A percentile compares a stretch with the other conserved stretches of the same genome.
phyloP scores from a whole-genome alignment of 2,888 invertebrate species.

The Cactoblastis cactorum region DNA sequence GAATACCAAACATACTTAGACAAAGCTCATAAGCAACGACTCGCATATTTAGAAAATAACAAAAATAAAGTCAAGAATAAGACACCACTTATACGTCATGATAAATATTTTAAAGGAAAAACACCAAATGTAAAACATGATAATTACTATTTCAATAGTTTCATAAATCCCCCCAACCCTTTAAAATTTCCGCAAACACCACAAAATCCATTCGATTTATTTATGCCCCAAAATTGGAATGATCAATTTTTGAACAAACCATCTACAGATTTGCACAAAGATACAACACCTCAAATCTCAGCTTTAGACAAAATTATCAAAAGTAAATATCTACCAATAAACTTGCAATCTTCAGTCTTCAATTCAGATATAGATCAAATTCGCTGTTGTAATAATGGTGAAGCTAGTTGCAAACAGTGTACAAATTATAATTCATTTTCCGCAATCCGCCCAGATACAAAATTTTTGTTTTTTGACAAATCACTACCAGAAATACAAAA shows the following conservation, averaged over 20 bases:
- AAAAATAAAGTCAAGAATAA: conserved; percentile 60
- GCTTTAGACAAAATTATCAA: conserved; percentile 30
- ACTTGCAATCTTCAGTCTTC: conserved; percentile 25
- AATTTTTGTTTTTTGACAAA: conserved; percentile 20
- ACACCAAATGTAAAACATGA: conserved; percentile 32
- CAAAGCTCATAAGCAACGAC: conserved; percentile 59
- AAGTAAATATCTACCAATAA: conserved; percentile 30
- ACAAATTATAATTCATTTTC: conserved; percentile 27
- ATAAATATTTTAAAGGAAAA: conserved; percentile 47
- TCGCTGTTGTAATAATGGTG: conserved; percentile 50
- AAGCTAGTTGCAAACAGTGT: conserved; percentile 54
- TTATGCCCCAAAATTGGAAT: conserved; percentile 42
- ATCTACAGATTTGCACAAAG: conserved; percentile 17
- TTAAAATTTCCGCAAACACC: conserved; percentile 31
- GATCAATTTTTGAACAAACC: conserved; percentile 33
- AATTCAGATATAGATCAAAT: conserved; percentile 32
- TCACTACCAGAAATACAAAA: background rate
- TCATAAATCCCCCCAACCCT: conserved; percentile 33
- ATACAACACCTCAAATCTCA: conserved; percentile 12
- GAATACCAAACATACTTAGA: conserved; percentile 68
- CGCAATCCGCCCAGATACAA: conserved; percentile 25
- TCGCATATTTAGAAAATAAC: conserved; percentile 46
- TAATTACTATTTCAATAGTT: conserved; percentile 35
- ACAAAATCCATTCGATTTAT: conserved; percentile 42
- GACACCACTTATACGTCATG: conserved; percentile 51